phyloP scores from a whole-genome alignment of 2,113 vertebrate species.

The Gambusia holbrooki region DNA sequence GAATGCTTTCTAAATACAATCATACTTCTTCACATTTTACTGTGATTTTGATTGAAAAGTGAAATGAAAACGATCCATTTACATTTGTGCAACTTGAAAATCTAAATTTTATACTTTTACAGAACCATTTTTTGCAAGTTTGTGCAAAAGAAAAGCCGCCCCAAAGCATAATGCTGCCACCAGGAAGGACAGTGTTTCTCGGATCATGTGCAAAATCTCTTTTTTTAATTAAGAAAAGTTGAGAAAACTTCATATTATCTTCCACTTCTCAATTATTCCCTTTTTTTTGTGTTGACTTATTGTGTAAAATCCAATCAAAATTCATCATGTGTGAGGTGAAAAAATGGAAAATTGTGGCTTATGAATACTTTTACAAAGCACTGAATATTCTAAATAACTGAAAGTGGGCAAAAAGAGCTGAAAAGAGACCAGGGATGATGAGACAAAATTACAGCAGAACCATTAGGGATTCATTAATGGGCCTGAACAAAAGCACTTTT shows the following conservation, averaged over 20 bases:
- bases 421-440: not conserved
- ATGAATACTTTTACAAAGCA: no score
- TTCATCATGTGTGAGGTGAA: not conserved
- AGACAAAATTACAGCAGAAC: conserved; percentile 4
- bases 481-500: conserved; percentile 16
- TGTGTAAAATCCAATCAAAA: not conserved
- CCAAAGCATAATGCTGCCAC: not conserved
- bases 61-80: no score
- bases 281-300: not conserved
- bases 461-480: conserved; percentile 38
- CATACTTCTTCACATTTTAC: no score
- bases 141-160: not conserved
- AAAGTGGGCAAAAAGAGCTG: not conserved
- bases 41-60: no score
- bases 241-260: not conserved
- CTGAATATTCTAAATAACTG: not conserved
- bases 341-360: no score
- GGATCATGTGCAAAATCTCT: not conserved
- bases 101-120: not conserved
- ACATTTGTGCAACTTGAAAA: not conserved
- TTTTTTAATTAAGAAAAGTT: not conserved
- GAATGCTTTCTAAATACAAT: no score
- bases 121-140: not conserved
- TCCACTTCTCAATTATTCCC: not conserved
- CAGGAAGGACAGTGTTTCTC: not conserved